A percentile compares a stretch with the other conserved stretches of the same genome.
These are phyloP conservation scores for Paramormyrops kingsleyae DNA, from an alignment of 2,113 vertebrate genomes.

Conservation along the genomic window DNA sequence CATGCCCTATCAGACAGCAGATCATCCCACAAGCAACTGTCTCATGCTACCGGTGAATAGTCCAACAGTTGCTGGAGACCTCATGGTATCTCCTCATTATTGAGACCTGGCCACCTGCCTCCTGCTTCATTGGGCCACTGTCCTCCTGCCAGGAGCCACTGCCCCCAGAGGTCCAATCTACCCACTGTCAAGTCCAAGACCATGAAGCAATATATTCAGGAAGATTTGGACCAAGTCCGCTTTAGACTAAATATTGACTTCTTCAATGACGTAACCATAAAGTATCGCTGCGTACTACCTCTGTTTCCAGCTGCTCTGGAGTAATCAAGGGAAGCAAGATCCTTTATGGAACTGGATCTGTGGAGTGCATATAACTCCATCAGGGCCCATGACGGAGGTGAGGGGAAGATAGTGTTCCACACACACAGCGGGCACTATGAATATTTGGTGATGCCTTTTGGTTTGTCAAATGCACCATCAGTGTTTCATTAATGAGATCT, in stretches of 20 bases:
- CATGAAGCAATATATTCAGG: neutral
- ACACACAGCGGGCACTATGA: neutral
- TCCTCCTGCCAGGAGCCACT: neutral
- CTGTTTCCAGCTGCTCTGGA: neutral
- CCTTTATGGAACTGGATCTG: neutral
- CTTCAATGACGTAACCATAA: neutral
- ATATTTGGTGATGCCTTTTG: neutral
- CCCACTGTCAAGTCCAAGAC: neutral
- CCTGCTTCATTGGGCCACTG: neutral
- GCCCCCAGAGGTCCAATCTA: neutral
- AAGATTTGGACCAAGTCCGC: neutral
- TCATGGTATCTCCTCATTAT: neutral
- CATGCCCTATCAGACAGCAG: neutral
- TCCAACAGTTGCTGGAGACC: neutral
- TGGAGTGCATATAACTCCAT: neutral
- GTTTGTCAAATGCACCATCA: neutral
- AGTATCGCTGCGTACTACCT: neutral
- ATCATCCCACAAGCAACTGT: neutral
- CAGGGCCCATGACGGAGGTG: neutral
- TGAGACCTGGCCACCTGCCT: neutral
- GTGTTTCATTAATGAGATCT: neutral
- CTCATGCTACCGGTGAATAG: neutral
- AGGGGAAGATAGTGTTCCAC: neutral
- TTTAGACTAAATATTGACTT: neutral
- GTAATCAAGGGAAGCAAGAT: neutral